Evolutionary conservation across 2,888 invertebrate species (phyloP).

Genomic region (Lepeophtheirus nordmannii): DNA sequence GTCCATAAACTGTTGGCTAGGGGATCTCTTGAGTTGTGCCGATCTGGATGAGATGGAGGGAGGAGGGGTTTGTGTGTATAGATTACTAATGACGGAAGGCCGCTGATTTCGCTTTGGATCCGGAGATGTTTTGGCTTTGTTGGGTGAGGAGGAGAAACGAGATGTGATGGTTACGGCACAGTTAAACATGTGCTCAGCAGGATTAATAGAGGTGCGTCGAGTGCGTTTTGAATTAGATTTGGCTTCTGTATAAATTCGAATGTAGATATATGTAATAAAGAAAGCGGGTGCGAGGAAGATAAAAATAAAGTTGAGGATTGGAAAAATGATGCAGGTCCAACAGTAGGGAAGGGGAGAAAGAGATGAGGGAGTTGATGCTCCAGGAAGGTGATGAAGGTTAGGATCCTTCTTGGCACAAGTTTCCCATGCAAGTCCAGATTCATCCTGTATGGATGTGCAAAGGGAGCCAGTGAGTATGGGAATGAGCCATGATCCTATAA

Average conservation of each 20-base stretch:
- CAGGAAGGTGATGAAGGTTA: slow-evolving; percentile 8
- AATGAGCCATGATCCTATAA: slow-evolving; percentile 33
- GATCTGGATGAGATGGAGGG: slow-evolving; percentile 22
- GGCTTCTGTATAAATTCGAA: slow-evolving; percentile 57
- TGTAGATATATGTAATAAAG: slow-evolving; percentile 53
- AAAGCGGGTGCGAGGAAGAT: slow-evolving; percentile 33
- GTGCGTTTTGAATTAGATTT: slow-evolving; percentile 52
- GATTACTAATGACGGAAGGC: not conserved
- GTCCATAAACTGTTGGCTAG: slow-evolving; percentile 49
- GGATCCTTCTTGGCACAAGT: not conserved
- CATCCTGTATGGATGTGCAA: slow-evolving; percentile 30
- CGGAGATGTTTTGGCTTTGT: slow-evolving; percentile 4
- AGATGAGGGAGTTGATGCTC: not conserved
- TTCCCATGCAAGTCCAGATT: slow-evolving; percentile 26
- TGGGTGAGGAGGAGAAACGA: slow-evolving; percentile 23
- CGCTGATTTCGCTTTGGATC: slow-evolving; percentile 10
- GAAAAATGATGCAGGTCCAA: slow-evolving; percentile 24
- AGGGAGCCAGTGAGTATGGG: slow-evolving; percentile 29
- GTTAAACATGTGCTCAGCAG: slow-evolving; percentile 35
- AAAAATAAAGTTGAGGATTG: slow-evolving; percentile 24
- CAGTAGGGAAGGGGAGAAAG: slow-evolving; percentile 25
- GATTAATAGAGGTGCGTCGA: slow-evolving; percentile 39
- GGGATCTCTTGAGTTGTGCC: slow-evolving; percentile 37
- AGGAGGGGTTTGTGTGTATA: slow-evolving; percentile 2
- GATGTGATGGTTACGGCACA: slow-evolving; percentile 27